phyloP scores from a whole-genome alignment of 2,797 vertebrate species.

The Rhincodon typus region DNA sequence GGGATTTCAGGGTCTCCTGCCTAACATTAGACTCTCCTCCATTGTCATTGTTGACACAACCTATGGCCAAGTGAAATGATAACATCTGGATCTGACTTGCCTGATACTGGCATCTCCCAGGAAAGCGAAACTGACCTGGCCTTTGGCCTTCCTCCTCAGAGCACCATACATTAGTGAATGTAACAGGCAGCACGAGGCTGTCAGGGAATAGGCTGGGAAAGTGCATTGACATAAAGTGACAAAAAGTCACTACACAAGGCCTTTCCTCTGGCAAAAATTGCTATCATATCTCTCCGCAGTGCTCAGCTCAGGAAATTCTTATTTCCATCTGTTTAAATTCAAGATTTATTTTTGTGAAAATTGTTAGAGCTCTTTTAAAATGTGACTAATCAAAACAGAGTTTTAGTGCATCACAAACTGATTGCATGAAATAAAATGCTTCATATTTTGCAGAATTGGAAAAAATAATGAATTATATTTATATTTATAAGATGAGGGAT shows the following conservation, averaged over 20 bases:
- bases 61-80: too few relatives aligned
- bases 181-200: not conserved
- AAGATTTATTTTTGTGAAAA: not conserved
- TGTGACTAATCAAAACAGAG: not conserved
- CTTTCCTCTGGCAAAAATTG: not conserved
- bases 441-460: not conserved
- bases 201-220: not conserved
- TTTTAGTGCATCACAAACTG: not conserved
- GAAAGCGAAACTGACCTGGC: too few relatives aligned
- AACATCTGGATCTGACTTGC: too few relatives aligned
- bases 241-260: not conserved
- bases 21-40: not conserved
- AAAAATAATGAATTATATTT: not conserved
- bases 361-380: not conserved
- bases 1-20: not conserved
- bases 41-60: too few relatives aligned
- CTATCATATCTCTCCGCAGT: not conserved
- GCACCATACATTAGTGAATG: too few relatives aligned
- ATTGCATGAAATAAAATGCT: not conserved
- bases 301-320: not conserved
- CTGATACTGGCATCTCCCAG: too few relatives aligned
- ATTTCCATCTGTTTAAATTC: not conserved
- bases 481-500: not conserved
- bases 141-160: too few relatives aligned
- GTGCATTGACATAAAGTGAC: not conserved